These are phyloP conservation scores for Ips nitidus DNA, from an alignment of 1,140 invertebrate genomes.

Conservation along the genomic window DNA sequence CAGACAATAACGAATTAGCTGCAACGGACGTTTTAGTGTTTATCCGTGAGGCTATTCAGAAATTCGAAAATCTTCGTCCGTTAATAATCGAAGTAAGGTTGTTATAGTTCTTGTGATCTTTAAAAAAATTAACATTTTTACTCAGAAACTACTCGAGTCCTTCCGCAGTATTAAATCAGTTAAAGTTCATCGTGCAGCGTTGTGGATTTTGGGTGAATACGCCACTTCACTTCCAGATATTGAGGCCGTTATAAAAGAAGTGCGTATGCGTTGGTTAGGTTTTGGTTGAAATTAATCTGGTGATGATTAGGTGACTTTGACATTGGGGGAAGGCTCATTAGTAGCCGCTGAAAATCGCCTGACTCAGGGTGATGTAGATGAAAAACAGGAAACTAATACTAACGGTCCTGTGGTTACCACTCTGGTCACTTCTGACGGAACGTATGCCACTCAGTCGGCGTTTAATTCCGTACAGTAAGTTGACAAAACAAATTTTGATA, in stretches of 20 bases:
- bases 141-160: constrained; percentile 72
- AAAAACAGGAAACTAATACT: constrained; percentile 51
- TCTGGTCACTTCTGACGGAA: constrained; percentile 96
- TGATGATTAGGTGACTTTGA: constrained; percentile 50
- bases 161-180: constrained; percentile 82
- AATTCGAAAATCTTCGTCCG: constrained; percentile 79
- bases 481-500: neutral
- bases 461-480: constrained; percentile 79
- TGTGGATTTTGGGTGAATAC: constrained; percentile 99
- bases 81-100: constrained; percentile 72
- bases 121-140: constrained; percentile 8
- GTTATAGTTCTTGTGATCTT: neutral
- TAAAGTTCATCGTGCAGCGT: constrained; percentile 86
- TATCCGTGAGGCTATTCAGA: constrained; percentile 91
- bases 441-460: constrained; percentile 97
- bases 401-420: constrained; percentile 51
- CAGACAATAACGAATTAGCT: constrained; percentile 90
- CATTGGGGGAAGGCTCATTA: constrained; percentile 86
- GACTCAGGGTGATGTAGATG: constrained; percentile 66
- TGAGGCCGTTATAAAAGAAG: constrained; percentile 72
- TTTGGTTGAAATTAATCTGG: neutral
- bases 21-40: constrained; percentile 94
- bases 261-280: constrained; percentile 54
- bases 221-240: constrained; percentile 78
- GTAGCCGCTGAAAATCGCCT: constrained; percentile 85